Evolutionary conservation across 2,888 invertebrate genomes (phyloP).

Genomic region (Rosalia funebris): DNA sequence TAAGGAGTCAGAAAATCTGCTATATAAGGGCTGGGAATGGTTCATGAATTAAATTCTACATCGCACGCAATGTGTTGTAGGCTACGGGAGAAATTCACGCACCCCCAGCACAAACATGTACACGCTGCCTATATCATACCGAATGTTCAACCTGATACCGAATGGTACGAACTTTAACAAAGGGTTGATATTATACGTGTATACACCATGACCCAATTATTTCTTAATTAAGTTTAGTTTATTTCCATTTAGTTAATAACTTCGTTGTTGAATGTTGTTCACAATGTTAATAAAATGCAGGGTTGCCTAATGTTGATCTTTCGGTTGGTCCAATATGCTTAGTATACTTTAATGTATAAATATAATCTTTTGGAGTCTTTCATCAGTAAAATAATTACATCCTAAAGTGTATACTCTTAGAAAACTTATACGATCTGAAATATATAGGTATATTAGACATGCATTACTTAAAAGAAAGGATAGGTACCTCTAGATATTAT

Average conservation of each 20-base stretch:
- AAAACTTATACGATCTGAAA: too few relatives aligned
- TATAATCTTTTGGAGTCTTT: too few relatives aligned
- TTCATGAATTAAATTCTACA: slow-evolving; percentile 24
- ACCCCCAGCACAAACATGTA: slow-evolving; percentile 17
- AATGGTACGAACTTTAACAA: slow-evolving; percentile 48
- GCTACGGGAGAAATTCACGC: slow-evolving; percentile 16
- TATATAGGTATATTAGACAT: too few relatives aligned
- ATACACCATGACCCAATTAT: slow-evolving; percentile 40
- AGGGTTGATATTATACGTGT: slow-evolving; percentile 48
- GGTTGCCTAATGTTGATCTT: too few relatives aligned
- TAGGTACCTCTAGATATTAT: too few relatives aligned
- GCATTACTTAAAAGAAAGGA: too few relatives aligned
- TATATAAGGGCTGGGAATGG: slow-evolving; percentile 24
- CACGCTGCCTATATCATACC: slow-evolving; percentile 32
- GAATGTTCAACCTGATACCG: slow-evolving; percentile 47
- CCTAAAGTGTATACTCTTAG: too few relatives aligned
- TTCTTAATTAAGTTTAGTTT: slow-evolving; percentile 38
- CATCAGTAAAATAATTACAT: too few relatives aligned
- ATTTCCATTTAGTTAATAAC: slow-evolving; percentile 28
- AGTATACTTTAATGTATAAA: too few relatives aligned
- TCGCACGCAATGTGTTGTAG: slow-evolving; percentile 13
- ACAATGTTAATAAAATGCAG: slow-evolving; percentile 2
- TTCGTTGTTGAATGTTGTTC: background rate
- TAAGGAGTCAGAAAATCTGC: slow-evolving; percentile 33
- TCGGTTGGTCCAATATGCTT: too few relatives aligned